Percentiles rank a stretch among this genome's conserved stretches.
Conservation (phyloP, 2,113 vertebrate genomes). For the Osmerus mordax region DNA sequence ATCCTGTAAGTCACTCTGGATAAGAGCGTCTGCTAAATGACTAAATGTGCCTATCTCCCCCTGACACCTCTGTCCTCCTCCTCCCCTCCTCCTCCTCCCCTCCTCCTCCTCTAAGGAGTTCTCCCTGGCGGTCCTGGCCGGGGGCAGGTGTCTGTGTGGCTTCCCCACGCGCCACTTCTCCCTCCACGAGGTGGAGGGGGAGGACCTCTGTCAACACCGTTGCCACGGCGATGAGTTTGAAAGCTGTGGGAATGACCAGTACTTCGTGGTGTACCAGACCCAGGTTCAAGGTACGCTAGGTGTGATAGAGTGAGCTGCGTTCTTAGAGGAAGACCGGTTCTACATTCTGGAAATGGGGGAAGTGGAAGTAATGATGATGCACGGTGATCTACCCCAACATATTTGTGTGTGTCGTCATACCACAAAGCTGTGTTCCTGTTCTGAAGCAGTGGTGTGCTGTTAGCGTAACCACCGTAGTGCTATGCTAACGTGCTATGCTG, state of each 20-base stretch:
- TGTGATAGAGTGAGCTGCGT: background rate
- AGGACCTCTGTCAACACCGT: constrained; percentile 84
- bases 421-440: too few species aligned
- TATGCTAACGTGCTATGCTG: too few species aligned
- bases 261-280: constrained; percentile 93
- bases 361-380: too few species aligned
- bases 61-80: constrained; percentile 2
- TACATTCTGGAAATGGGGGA: too few species aligned
- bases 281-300: constrained; percentile 89
- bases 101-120: constrained; percentile 75
- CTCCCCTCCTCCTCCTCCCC: too few species aligned
- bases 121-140: constrained; percentile 83
- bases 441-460: too few species aligned
- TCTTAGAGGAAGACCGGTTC: background rate
- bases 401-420: too few species aligned
- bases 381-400: too few species aligned
- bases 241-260: constrained; percentile 85
- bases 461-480: too few species aligned
- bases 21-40: background rate
- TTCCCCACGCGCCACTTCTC: constrained; percentile 89
- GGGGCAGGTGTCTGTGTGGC: constrained; percentile 83
- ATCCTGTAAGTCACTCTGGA: too few species aligned
- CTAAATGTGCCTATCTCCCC: background rate
- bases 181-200: constrained; percentile 87
- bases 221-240: constrained; percentile 88